Evolutionary conservation across 2,113 vertebrate species (phyloP), one percentile per base, ranked within the genome.

Genomic region (Jacana jacana): DNA sequence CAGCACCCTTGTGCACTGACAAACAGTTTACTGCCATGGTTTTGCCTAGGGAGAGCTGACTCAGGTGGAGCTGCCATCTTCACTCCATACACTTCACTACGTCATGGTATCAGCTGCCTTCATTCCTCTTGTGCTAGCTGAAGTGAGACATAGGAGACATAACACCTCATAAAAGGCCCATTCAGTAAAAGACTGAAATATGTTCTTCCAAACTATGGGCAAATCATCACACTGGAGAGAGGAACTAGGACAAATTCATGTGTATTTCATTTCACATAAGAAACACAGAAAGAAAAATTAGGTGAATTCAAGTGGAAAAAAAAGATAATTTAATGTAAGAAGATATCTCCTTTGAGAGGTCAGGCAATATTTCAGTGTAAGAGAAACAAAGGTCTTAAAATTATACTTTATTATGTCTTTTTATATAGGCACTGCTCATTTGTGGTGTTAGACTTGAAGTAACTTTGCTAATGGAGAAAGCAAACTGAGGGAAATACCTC

Each of bases 1-100:
- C 9, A 61, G 37, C 5, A 52, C 4, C 18, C 60, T 49, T 31
- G 13, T 0, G 0, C 11, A 9, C 19, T 30, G 19, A 11, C 0
- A 0, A 19, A 31, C 6, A 31, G 63, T 42, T 65, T 20, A 65
- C 33, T 91, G 24, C 22, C 11, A 9, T 52, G 33, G 11, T 66
- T 84, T 75, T 81, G 7, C 23, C 20, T 18, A 24, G 17, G 42
- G 31, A 65, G 33, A 48, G 18, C 12, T 33, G 9, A 72, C 22
- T 57, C 46, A 83, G 35, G 31, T 42, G 28, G 44, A 88, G 25
- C 23, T 79, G 20, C 27, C 4, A 1, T 66, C 37, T 93, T 46
- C 13, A 49, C 27, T 69, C 91, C 66, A 33, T 19, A 40, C 13
- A 14, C 13, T 10, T 46, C 40, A 81, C 11, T 35, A 4, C 4